Base-by-base conservation (phyloP, 2,888 invertebrate genomes). In the Calliopum simillimum region DNA sequence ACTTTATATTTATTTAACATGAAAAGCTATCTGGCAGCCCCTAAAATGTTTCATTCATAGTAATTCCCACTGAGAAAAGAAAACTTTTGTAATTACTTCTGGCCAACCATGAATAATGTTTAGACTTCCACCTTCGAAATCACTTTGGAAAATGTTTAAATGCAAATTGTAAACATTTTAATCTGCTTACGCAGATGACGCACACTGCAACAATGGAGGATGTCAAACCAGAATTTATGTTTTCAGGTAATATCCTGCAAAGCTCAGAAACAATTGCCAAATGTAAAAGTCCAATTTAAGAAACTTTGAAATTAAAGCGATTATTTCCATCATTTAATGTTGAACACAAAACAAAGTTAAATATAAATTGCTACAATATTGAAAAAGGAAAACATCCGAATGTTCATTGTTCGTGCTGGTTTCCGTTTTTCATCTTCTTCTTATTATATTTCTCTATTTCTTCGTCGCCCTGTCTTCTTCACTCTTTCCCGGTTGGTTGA, bases 251-350 rank as follows among this genome's bases (percentile, higher is more conserved):
- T 23, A 33, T 11, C 16, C 19, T 25, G 19, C 14, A 49, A 65
- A 13, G 33, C 19, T 12, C 46, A 23, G 14, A 59, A 64, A 51
- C 69, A 58, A 47, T 41, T 53, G 53, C 25, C 13, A 46, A 56
- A 58, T 6, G 19, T 63, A 25, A 59, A 70, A 49, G 51, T 53
- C 47, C 33, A 49, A 41, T 51, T 63, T 21, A 12, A 43, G 16
- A 56, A 70, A 62, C 47, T 69, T 68, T 49, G 46, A 67, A 73
- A 71, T 65, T 56, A 59, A 69, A 69, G 69, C 69, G 63, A 69
- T 69, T 69, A 69, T 63, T 69, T 69, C 56, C 46, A 61, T 63
- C 63, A 47, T 69, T 69, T 49, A 63, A 53, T 69, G 63, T n/a
- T 63, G 63, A 19, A 33, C 23, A 63, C 23, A 63, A 55, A 61